Evolutionary conservation across 2,113 vertebrate species (phyloP).

Genomic region (Actenoides lindsayi): DNA sequence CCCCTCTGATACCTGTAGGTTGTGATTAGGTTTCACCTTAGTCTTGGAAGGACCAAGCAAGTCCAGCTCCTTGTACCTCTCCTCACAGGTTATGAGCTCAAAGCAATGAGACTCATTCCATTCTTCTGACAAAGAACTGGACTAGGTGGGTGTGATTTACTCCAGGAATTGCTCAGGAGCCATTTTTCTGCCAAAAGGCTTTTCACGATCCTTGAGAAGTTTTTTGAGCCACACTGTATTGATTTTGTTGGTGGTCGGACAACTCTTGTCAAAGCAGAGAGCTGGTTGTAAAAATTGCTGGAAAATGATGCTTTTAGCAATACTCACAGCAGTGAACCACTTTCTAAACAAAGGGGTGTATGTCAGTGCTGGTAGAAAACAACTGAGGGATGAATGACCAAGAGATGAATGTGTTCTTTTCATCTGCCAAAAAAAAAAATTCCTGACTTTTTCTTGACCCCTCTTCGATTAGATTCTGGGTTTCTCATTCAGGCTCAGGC

Average conservation of each 20-base stretch:
- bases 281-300: background rate
- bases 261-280: conserved; percentile 3
- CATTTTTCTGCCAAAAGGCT: background rate
- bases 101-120: background rate
- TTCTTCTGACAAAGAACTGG: background rate
- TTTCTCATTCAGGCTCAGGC: background rate
- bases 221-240: background rate
- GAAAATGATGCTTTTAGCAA: background rate
- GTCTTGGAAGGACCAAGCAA: background rate
- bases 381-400: background rate
- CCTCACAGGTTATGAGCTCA: background rate
- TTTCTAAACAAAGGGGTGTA: background rate
- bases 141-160: background rate
- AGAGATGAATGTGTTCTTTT: background rate
- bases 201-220: background rate
- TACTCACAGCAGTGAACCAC: background rate
- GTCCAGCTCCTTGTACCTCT: background rate
- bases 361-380: background rate
- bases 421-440: background rate
- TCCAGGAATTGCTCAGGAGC: background rate
- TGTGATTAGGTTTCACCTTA: background rate
- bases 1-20: background rate
- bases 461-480: fast-evolving
- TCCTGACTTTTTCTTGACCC: background rate
- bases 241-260: conserved; percentile 3